Evolutionary conservation across 2,797 vertebrate species (phyloP).

Genomic region (Pseudomugil tenellus): DNA sequence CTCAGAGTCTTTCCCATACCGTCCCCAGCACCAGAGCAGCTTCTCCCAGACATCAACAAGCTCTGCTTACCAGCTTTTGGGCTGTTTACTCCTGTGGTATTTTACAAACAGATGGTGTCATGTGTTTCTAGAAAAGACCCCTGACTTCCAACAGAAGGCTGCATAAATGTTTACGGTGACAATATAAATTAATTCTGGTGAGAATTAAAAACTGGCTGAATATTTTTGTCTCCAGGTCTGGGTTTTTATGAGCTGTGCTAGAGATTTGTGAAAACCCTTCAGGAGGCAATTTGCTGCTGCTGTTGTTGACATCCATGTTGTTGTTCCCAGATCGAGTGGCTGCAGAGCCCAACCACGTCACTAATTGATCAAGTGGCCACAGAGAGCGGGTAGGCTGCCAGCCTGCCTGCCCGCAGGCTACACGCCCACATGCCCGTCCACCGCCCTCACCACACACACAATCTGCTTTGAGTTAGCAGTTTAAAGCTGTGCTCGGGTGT

Average conservation of each 20-base stretch:
- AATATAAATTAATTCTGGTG: constrained; percentile 67
- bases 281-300: constrained; percentile 8
- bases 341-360: constrained; percentile 51
- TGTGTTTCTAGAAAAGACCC: constrained; percentile 68
- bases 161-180: constrained; percentile 69
- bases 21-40: constrained; percentile 46
- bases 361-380: constrained; percentile 74
- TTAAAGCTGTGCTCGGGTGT: constrained; percentile 60
- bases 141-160: constrained; percentile 56
- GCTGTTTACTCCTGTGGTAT: constrained; percentile 70
- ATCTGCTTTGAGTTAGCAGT: constrained; percentile 76
- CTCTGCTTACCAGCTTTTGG: constrained; percentile 67
- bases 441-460: constrained; percentile 63
- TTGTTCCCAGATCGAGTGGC: constrained; percentile 54
- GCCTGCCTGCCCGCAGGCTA: constrained; percentile 61
- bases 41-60: constrained; percentile 72
- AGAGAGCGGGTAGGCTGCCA: constrained; percentile 66
- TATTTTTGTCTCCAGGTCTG: no score
- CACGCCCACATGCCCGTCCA: constrained; percentile 63
- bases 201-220: constrained; percentile 57
- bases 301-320: constrained; percentile 63
- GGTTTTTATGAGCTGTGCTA: constrained; percentile 23
- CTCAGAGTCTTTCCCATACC: constrained; percentile 40
- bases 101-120: constrained; percentile 76
- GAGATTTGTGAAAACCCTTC: constrained; percentile 4